Percentiles rank a stretch among this genome's conserved stretches.
Conservation (phyloP, 2,888 invertebrate genomes). For the Lasioglossum zephyrum region DNA sequence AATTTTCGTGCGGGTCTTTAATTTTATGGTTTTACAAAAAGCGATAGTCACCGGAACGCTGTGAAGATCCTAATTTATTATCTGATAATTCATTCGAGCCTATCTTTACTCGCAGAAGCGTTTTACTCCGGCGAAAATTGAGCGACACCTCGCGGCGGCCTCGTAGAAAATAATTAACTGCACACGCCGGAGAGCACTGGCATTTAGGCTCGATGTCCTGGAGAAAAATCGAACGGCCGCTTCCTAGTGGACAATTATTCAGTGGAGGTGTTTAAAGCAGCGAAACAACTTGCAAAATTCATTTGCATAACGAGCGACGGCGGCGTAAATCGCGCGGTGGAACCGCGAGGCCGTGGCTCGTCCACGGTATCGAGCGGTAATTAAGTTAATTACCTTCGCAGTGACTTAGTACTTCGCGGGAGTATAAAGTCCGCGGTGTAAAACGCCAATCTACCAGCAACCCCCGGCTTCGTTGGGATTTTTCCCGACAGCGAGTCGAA, state of each 20-base stretch:
- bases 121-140: not conserved
- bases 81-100: conserved; percentile 29
- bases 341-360: conserved; percentile 39
- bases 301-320: conserved; percentile 59
- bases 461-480: conserved; percentile 27
- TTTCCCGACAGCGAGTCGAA: conserved; percentile 32
- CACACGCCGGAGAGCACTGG: not conserved
- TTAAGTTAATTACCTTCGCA: conserved; percentile 70
- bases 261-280: conserved; percentile 15
- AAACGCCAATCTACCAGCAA: conserved; percentile 4
- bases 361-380: conserved; percentile 67
- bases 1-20: conserved; percentile 22
- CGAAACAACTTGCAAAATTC: conserved; percentile 47
- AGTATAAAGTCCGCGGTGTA: conserved; percentile 35
- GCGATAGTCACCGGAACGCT: not conserved
- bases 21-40: conserved; percentile 24
- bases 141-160: conserved; percentile 8
- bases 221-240: conserved; percentile 20
- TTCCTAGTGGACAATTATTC: conserved; percentile 37
- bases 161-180: conserved; percentile 37
- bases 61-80: conserved; percentile 26
- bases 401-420: conserved; percentile 61
- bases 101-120: not conserved
- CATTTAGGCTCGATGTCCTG: conserved; percentile 12
- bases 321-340: conserved; percentile 52